These are phyloP conservation scores for Oncorhynchus clarkii DNA, from an alignment of 2,113 vertebrate genomes.

Conservation along the genomic window DNA sequence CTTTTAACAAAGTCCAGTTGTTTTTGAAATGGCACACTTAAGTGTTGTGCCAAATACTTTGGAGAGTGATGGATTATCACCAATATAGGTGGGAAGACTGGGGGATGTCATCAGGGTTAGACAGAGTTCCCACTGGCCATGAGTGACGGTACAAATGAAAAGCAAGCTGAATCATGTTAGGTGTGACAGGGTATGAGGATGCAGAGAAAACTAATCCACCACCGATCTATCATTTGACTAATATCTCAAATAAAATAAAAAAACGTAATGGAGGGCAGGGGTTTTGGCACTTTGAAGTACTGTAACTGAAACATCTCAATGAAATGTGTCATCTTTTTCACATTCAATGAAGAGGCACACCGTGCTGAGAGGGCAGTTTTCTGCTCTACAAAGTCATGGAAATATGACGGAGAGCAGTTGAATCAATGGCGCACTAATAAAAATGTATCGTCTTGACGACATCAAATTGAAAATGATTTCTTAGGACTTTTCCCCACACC, in stretches of 20 bases:
- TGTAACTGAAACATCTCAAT: conserved; percentile 21
- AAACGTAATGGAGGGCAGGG: not conserved
- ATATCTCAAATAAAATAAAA: too few relatives aligned
- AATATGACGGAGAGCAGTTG: conserved; percentile 47
- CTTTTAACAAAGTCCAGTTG: conserved; percentile 52
- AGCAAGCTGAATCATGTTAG: conserved; percentile 12
- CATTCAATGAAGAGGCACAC: conserved; percentile 6
- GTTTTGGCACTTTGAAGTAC: not conserved
- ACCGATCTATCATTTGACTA: not conserved
- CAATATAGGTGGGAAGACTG: conserved; percentile 2
- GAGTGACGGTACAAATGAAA: conserved; percentile 16
- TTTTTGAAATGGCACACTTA: conserved; percentile 37
- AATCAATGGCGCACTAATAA: conserved; percentile 64
- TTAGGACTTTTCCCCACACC: conserved; percentile 26
- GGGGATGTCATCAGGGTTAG: conserved; percentile 21
- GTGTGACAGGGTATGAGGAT: conserved; percentile 8
- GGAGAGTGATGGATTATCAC: conserved; percentile 48
- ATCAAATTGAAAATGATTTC: conserved; percentile 56
- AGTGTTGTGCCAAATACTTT: conserved; percentile 30
- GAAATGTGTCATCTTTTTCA: conserved; percentile 18
- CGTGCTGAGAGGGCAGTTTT: conserved; percentile 57
- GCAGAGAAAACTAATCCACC: not conserved
- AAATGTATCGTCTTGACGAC: conserved; percentile 58
- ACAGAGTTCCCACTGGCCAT: conserved; percentile 11
- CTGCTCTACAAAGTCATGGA: conserved; percentile 61